Evolutionary conservation across 2,797 vertebrate genomes (phyloP), one percentile per base, ranked within the genome.

Genomic region (Paguma larvata): DNA sequence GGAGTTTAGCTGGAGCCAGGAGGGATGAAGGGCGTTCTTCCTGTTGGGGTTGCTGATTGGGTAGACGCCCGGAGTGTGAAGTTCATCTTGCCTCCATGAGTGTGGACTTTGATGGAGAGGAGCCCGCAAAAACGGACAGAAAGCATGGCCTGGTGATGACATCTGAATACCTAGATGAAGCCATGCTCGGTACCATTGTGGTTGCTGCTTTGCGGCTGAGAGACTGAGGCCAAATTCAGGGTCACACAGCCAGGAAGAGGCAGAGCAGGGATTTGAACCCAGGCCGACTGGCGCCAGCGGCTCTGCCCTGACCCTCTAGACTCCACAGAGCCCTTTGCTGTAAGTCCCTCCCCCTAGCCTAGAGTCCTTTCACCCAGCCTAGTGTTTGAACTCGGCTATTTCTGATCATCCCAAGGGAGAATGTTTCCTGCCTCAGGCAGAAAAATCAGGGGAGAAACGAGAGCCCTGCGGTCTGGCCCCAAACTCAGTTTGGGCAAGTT

Each of bases 351-450:
- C 94, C 70, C 82, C 34, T 53, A 1, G 89, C 73, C 94, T 95
- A 94, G 95, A 97, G 90, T 92, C 92, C 92, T 97, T 86, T 93
- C 85, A 72, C 94, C 82, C 89, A 90, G 97, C 73, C 75, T 53
- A 21, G 80, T 59, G 63, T 93, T 82, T 86, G 92, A 97, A 79
- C 95, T 91, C 95, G 87, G 97, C 98, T 98, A 97, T 98, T 98
- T 97, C 93, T 67, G 95, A 95, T 85, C 73, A 14, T 97, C 98
- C 97, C 96, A 8, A 59, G 97, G 97, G 97, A 97, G 46, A 86
- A 16, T 27, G 67, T 89, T 98, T 97, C 97, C 96, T 98, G 98
- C 93, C 97, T 98, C 91, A 91, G 96, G 97, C 97, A 96, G 96
- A 97, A 94, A 93, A 97, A 85, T 88, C 91, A 59, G 95, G 94